Percentiles rank a stretch among this genome's conserved stretches.
Evolutionary conservation across 2,113 vertebrate genomes (phyloP).

Genomic region (Anoura caudifer): DNA sequence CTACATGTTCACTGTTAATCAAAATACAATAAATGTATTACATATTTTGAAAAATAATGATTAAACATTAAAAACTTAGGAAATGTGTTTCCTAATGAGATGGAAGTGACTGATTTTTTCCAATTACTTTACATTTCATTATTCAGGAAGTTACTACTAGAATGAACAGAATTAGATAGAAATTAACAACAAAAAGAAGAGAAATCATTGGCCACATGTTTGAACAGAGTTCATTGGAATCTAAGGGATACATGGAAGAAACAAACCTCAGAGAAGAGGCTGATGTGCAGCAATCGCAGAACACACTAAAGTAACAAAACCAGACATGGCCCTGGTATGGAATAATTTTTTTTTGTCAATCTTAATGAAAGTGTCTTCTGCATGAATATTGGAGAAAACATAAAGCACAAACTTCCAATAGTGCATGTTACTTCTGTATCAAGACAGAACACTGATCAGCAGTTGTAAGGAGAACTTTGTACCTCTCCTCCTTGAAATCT

Average conservation of each 20-base stretch:
- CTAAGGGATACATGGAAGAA: background rate
- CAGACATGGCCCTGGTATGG: rapidly evolving
- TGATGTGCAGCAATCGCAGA: rapidly evolving
- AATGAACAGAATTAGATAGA: background rate
- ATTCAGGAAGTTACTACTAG: background rate
- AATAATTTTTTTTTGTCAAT: background rate
- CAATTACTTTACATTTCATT: background rate
- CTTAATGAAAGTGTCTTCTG: background rate
- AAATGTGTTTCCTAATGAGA: background rate
- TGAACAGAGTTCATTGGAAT: background rate
- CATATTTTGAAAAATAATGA: background rate
- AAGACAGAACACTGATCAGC: background rate
- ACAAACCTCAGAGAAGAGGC: too few species aligned
- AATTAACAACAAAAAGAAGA: background rate
- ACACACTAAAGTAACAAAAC: background rate
- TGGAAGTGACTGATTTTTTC: background rate
- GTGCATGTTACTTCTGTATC: background rate
- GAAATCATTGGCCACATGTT: background rate
- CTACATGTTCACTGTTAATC: background rate
- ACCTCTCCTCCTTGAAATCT: rapidly evolving
- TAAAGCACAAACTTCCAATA: background rate
- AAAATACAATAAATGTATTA: background rate
- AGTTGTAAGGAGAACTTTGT: background rate
- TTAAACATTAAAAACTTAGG: background rate
- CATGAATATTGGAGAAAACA: background rate